These are phyloP conservation scores for Astur gentilis DNA, from an alignment of 2,113 vertebrate genomes.

Conservation along the genomic window DNA sequence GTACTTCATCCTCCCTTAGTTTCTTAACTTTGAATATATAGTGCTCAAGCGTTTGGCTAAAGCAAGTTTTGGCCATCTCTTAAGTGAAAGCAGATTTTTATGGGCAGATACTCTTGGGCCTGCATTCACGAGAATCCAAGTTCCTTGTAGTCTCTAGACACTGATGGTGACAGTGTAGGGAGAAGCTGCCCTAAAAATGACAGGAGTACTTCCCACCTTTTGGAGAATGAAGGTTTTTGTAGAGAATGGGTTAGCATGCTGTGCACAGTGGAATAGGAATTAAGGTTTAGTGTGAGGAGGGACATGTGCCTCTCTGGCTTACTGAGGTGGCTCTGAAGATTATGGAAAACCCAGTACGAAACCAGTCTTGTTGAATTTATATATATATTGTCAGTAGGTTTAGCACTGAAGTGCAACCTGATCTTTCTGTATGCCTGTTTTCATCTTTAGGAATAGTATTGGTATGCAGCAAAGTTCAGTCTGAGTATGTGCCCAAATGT, in stretches of 20 bases:
- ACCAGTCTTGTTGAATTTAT: background rate
- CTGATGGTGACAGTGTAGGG: background rate
- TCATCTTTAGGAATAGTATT: background rate
- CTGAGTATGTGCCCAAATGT: background rate
- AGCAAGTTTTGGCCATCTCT: background rate
- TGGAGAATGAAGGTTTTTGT: background rate
- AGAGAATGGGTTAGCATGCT: background rate
- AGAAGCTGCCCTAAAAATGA: background rate
- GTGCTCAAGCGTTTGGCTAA: background rate
- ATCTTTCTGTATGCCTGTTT: background rate
- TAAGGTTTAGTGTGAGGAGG: background rate
- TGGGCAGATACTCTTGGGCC: background rate
- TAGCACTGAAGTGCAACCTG: background rate
- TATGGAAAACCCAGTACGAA: background rate
- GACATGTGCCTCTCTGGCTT: background rate
- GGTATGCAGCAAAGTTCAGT: background rate
- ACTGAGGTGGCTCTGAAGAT: background rate
- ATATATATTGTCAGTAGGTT: background rate
- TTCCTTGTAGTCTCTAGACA: background rate
- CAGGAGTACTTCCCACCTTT: background rate
- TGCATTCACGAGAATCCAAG: background rate
- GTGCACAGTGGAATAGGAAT: background rate
- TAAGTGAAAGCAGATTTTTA: background rate
- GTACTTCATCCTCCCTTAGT: background rate
- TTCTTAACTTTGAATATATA: background rate